Base-by-base conservation (phyloP, 2,888 invertebrate genomes). In the Euplagia quadripunctaria region DNA sequence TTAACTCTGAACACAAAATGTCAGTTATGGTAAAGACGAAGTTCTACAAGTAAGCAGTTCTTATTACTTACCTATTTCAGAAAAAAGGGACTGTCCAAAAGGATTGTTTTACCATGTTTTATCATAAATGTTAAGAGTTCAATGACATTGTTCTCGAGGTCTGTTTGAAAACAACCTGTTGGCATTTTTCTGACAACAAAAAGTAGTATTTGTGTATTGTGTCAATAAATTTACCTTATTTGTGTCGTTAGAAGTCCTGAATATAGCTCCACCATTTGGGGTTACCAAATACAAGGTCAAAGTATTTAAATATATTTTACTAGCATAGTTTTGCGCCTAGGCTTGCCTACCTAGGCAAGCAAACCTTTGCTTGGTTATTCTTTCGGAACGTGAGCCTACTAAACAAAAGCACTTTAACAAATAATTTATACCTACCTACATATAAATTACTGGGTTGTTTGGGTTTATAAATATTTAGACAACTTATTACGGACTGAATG, bases 141-240 rank as follows among this genome's bases (percentile, higher is more conserved):
- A 66, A 16, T 71, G 66, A 71, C 71, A 71, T 31, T 31, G 61
- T 67, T 72, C 14, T 49, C 49, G 67, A 71, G 71, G 70, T 71
- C 69, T 71, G 73, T 79, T 79, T 76, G 73, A 61, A 71, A 75
- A 76, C 72, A 78, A 72, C 79, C 73, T 74, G 41, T 63, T 58
- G 71, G 14, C 71, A 67, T 46, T 71, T 71, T 66, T 46, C 12
- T 61, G 58, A 66, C 52, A 65, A 14, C 43, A 43, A 43, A n/a
- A 17, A 31, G 16, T 51, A 51, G 9, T 20, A 31, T 49, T 66
- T 7, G 8, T 41, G 9, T 17, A 41, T n/a, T 61, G 20, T 61
- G 14, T 58, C 31, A 14, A 61, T 14, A 1, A 61, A 61, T 61
- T 61, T 61, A 6, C 2, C 88, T 87, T 93, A 61, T 0, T 61